Conservation (phyloP, 2,113 vertebrate genomes). For the Galemys pyrenaicus region DNA sequence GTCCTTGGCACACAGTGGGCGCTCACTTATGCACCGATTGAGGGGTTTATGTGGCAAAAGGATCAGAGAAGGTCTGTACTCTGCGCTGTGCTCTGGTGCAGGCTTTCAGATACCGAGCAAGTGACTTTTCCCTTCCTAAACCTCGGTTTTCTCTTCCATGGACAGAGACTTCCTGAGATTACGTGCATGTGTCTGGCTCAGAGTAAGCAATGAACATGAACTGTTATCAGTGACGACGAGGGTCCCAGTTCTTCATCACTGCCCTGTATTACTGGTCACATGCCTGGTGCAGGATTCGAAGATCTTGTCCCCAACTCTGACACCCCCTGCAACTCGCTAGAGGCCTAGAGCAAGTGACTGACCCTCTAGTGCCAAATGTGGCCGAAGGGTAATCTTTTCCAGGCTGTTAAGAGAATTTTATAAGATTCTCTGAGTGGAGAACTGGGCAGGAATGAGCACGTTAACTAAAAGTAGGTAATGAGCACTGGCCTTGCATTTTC, state of each 20-base stretch:
- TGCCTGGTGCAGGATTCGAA: neutral
- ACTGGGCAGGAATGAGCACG: neutral
- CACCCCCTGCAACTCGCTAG: neutral
- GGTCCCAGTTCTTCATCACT: neutral
- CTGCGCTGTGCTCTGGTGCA: neutral
- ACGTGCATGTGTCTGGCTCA: neutral
- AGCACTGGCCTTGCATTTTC: neutral
- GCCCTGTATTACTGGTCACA: accelerated
- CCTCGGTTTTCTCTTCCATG: neutral
- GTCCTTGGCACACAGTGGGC: neutral
- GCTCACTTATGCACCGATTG: accelerated
- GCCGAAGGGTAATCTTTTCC: neutral
- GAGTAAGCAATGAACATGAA: neutral
- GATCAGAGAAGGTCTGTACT: accelerated
- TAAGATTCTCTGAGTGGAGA: neutral
- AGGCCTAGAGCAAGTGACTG: neutral
- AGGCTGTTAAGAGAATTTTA: neutral
- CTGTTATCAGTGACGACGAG: neutral
- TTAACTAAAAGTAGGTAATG: neutral
- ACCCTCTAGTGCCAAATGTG: neutral
- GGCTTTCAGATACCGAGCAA: neutral
- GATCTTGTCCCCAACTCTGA: neutral
- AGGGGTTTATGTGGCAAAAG: too few species aligned
- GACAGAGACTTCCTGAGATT: neutral
- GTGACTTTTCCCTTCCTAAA: neutral